These are phyloP conservation scores for Potamilus streckersoni DNA, from an alignment of 1,140 invertebrate species.

Conservation along the genomic window DNA sequence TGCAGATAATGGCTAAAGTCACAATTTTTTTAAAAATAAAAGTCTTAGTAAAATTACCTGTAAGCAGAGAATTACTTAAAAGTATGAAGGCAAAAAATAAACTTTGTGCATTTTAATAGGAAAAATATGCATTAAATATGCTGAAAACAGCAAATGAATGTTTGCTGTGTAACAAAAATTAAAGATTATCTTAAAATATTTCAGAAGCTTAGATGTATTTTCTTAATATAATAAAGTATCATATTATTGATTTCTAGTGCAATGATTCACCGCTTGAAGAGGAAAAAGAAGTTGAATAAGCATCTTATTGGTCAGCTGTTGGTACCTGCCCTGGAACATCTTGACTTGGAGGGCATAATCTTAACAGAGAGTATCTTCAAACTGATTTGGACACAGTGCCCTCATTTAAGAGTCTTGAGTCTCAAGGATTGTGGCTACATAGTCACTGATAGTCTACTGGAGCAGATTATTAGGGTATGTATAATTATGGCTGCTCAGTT, in stretches of 20 bases:
- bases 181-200: neutral
- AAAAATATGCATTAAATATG: no score
- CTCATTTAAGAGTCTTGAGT: conserved; percentile 37
- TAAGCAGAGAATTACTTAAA: no score
- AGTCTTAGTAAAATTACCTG: no score
- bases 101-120: no score
- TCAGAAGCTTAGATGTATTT: neutral
- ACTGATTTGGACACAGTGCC: conserved; percentile 40
- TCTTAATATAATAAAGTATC: neutral
- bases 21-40: no score
- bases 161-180: no score
- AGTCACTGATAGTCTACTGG: conserved; percentile 46
- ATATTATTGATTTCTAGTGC: conserved; percentile 27
- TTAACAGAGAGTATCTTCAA: conserved; percentile 42
- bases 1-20: no score
- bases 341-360: conserved; percentile 47
- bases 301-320: conserved; percentile 33
- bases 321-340: conserved; percentile 41
- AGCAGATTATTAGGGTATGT: conserved; percentile 42
- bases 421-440: conserved; percentile 53
- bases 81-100: no score
- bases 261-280: conserved; percentile 47
- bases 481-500: no score
- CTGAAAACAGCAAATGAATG: no score
- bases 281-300: conserved; percentile 46